phyloP scores from a whole-genome alignment of 2,797 vertebrate species.

The Pseudochirops corinnae region DNA sequence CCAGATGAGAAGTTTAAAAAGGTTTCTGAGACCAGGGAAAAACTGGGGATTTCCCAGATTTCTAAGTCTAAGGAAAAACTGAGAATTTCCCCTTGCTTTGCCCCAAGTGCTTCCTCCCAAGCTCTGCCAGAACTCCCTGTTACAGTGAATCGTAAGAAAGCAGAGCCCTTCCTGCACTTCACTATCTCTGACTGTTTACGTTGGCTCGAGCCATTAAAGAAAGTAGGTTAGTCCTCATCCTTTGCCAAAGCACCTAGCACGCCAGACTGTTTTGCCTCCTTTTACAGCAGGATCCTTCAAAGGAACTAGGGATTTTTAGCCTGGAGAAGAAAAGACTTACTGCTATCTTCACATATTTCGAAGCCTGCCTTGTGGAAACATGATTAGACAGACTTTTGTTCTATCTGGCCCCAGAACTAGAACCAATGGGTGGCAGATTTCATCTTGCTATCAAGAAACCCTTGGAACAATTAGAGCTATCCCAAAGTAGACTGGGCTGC shows the following conservation, averaged over 20 bases:
- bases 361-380: background rate
- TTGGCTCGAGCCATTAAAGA: slow-evolving; percentile 79
- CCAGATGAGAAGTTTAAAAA: background rate
- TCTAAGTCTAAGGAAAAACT: background rate
- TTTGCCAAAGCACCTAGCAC: slow-evolving; percentile 8
- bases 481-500: background rate
- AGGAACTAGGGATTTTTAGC: background rate
- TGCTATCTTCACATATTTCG: background rate
- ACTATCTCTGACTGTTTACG: slow-evolving; percentile 82
- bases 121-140: slow-evolving; percentile 51
- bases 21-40: background rate
- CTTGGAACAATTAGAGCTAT: background rate
- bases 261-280: slow-evolving; percentile 10
- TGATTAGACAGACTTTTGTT: background rate
- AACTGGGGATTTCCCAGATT: background rate
- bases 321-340: background rate
- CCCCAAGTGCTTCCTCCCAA: background rate
- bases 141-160: slow-evolving; percentile 55
- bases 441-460: background rate
- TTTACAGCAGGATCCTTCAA: background rate
- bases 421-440: background rate
- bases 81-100: background rate
- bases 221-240: background rate
- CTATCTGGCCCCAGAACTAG: background rate
- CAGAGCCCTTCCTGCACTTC: slow-evolving; percentile 68